Evolutionary conservation across 2,113 vertebrate species (phyloP), one percentile per base, ranked within the genome.

Genomic region (Falco punctatus): DNA sequence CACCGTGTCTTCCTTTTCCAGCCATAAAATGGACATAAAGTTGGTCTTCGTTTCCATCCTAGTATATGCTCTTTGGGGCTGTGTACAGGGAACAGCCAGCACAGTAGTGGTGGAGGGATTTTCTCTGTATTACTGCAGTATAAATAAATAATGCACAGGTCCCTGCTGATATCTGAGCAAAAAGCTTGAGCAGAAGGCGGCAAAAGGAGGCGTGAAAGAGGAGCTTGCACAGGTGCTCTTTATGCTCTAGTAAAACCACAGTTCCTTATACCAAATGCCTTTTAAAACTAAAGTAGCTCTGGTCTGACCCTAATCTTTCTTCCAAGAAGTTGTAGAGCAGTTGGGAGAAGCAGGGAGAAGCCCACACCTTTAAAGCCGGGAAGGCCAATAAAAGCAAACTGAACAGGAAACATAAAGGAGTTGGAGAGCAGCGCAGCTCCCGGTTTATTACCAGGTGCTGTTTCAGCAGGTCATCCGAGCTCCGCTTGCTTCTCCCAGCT

Each of bases 111-210:
- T 33, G 65, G 61, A 91, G 52, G 66, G 69, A 46, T 86, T 72
- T 73, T 72, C 71, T 87, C 35, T 24, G 74, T 54, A 2, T 38
- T 54, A 3, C 78, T 79, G 78, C 86, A 58, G 42, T 4, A 79
- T 81, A 51, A 84, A 93, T 95, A 92, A 94, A 80, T 84, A 73
- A 96, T 32, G 38, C 61, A 21, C 93, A 62, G 79, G 32, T 51
- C 93, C 70, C 82, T 62, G 86, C 74, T 94, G 93, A 15, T 19
- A 44, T 2, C 74, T 27, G 61, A 92, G 86, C 79, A 87, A 82
- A 94, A 92, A 81, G 42, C 79, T 62, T 6, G 57, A 81, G 88
- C 1, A 94, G 82, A 24, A 74, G 49, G 8, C 28, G 62, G 83
- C 75, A 51, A 80, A 67, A 92, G 66, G 93, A 83, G 79, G 49